These are phyloP conservation scores for Drosophila yakuba DNA, from an alignment of 1,140 invertebrate genomes.

Conservation along the genomic window DNA sequence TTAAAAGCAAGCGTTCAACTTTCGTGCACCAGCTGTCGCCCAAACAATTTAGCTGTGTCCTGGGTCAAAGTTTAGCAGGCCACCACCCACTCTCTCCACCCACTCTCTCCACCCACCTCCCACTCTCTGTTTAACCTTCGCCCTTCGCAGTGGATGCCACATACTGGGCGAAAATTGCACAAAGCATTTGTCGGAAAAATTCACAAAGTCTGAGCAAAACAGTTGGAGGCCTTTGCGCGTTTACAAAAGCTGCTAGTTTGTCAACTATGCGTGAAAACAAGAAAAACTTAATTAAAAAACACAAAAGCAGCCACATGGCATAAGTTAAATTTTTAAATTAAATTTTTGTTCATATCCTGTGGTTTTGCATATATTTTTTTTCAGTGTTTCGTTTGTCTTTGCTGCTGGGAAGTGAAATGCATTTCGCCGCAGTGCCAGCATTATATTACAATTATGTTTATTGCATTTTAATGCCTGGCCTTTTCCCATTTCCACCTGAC, in stretches of 20 bases:
- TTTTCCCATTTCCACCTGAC: conserved; percentile 44
- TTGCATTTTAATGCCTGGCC: conserved; percentile 72
- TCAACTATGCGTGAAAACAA: background rate
- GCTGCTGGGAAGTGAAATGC: conserved; percentile 28
- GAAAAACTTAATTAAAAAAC: background rate
- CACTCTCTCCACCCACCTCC: background rate
- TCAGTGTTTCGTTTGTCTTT: background rate
- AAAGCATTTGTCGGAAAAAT: too few relatives aligned
- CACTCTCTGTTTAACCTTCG: conserved; percentile 29
- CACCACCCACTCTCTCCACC: conserved; percentile 7
- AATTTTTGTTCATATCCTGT: too few relatives aligned
- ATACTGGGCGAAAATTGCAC: conserved; percentile 16
- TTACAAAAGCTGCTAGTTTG: background rate
- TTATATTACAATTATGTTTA: conserved; percentile 79
- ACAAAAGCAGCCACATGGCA: too few relatives aligned
- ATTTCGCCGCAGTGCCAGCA: conserved; percentile 43
- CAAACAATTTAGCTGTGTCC: conserved; percentile 73
- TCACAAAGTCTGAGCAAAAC: background rate
- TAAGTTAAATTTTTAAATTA: too few relatives aligned
- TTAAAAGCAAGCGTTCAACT: conserved; percentile 71
- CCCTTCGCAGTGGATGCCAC: conserved; percentile 19
- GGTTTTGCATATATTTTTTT: background rate
- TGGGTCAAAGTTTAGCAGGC: conserved; percentile 77
- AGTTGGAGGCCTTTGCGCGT: background rate
- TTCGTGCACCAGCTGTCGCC: conserved; percentile 70